These are phyloP conservation scores for Chaenodraco wilsoni DNA, from an alignment of 2,797 vertebrate genomes.

Conservation along the genomic window DNA sequence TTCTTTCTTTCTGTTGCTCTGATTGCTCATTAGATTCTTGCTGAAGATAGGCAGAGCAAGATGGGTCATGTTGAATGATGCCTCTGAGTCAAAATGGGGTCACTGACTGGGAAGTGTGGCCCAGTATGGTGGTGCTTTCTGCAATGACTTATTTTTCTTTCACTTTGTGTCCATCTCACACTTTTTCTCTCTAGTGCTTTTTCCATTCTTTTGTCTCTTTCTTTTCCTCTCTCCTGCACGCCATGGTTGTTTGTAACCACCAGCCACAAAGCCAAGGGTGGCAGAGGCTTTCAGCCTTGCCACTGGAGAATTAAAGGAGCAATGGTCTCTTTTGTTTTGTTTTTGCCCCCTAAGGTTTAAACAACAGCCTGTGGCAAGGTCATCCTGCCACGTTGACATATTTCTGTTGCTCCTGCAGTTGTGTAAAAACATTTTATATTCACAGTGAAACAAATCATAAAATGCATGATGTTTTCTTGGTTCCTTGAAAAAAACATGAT, in stretches of 20 bases:
- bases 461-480: background rate
- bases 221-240: background rate
- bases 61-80: slow-evolving; percentile 35
- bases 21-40: slow-evolving; percentile 48
- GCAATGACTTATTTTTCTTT: slow-evolving; percentile 6
- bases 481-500: background rate
- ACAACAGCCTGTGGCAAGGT: slow-evolving; percentile 23
- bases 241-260: background rate
- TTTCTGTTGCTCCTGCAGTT: slow-evolving; percentile 1
- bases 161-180: background rate
- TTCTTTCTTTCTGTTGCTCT: slow-evolving; percentile 21
- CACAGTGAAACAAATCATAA: background rate
- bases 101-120: background rate
- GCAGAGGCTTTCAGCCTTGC: slow-evolving; percentile 23
- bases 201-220: slow-evolving; percentile 20
- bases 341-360: slow-evolving; percentile 23
- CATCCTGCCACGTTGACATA: slow-evolving; percentile 2
- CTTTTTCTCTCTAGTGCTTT: background rate
- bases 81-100: slow-evolving; percentile 32
- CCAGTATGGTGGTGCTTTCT: background rate
- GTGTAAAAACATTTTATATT: background rate
- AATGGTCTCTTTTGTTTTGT: slow-evolving; percentile 40
- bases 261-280: slow-evolving; percentile 24
- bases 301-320: slow-evolving; percentile 47
- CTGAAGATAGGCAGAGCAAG: slow-evolving; percentile 38